Base-by-base conservation (phyloP, 1,140 invertebrate genomes). In the Aphis craccivora region DNA sequence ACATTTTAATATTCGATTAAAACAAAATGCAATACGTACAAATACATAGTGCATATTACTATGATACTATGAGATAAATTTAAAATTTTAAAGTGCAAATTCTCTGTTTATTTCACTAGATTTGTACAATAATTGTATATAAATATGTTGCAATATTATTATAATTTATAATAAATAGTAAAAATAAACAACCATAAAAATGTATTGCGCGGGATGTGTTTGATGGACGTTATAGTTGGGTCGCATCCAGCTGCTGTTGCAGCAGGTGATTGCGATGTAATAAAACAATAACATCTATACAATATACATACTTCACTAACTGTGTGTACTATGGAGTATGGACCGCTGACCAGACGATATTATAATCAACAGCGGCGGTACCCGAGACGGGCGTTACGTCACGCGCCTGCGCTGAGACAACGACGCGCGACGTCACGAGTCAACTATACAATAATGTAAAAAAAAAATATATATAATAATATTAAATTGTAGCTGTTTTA, bases 181-280 rank as follows among this genome's bases (percentile, higher is more conserved):
- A 8, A 20, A 81, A 37, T 81, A 23, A 83, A 83, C 81, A 40
- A 83, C 3, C 22, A 83, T 86, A 86, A 43, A 23, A 11, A 37
- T 9, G 8, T 43, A 40, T 86, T 3, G 9, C 40, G 23, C 37
- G 84, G 23, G 25, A 86, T 18, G 23, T 43, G 4, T 87, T 87
- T 87, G 43, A 87, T 30, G 84, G 84, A 88, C 45, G 45, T 23
- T 53, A 51, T 81, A 22, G 45, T n/a, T 53, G 48, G 87, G 45
- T n/a, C n/a, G 30, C n/a, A n/a, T 53, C 87, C 87, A 88, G 84
- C 43, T 48, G 84, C 40, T 3, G 84, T 18, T 40, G 22, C 22
- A 40, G 30, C 84, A 87, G 87, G 87, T 88, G 87, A 53, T 48
- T 20, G 87, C 30, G 48, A n/a, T 35, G 87, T 48, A 88, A 88